Evolutionary conservation across 2,888 invertebrate genomes (phyloP).

Genomic region (Endotricha flammealis): DNA sequence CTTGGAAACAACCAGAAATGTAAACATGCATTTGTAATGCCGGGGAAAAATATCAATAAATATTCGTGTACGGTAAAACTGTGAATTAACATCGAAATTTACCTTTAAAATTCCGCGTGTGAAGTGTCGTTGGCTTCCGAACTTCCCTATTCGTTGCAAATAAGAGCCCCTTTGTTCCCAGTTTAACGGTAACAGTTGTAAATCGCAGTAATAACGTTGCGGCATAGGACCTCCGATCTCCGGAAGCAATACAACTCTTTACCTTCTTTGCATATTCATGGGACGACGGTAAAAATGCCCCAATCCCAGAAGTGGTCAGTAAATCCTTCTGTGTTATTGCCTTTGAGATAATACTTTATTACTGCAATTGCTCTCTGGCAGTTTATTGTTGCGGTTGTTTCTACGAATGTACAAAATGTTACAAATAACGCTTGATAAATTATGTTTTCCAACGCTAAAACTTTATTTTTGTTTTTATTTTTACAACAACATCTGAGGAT

Average conservation of each 20-base stretch:
- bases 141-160: slow-evolving; percentile 44
- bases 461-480: no score
- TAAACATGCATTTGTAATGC: slow-evolving; percentile 12
- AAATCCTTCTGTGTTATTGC: slow-evolving; percentile 7
- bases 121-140: slow-evolving; percentile 34
- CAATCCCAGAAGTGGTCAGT: slow-evolving; percentile 24
- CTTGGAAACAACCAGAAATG: slow-evolving; percentile 8
- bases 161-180: slow-evolving; percentile 51
- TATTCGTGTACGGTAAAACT: slow-evolving; percentile 28
- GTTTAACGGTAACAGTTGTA: slow-evolving; percentile 51
- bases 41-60: slow-evolving; percentile 26
- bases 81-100: slow-evolving; percentile 37
- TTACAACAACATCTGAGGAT: no score
- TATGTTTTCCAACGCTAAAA: no score
- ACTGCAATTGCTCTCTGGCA: slow-evolving; percentile 2
- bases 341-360: slow-evolving; percentile 8
- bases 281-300: slow-evolving; percentile 35
- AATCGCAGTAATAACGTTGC: slow-evolving; percentile 55
- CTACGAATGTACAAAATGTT: background rate
- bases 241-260: slow-evolving; percentile 45
- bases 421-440: no score
- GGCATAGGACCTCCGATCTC: slow-evolving; percentile 28
- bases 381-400: slow-evolving; percentile 8
- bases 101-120: slow-evolving; percentile 36
- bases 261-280: slow-evolving; percentile 45